Evolutionary conservation across 1,140 invertebrate species (phyloP).

Genomic region (Linepithema humile): DNA sequence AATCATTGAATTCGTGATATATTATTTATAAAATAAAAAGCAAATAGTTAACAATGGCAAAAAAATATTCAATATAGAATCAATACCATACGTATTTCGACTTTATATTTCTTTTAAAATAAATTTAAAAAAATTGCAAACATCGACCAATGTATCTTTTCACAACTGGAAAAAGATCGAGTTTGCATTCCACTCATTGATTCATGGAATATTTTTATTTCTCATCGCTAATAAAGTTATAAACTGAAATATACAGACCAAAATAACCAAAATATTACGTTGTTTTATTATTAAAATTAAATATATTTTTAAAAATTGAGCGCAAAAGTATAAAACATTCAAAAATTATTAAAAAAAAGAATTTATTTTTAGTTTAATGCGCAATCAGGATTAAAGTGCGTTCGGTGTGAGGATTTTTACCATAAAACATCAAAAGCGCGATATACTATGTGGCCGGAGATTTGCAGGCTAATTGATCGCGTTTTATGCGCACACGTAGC

Average conservation of each 20-base stretch:
- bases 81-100: not conserved
- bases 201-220: slow-evolving; percentile 1
- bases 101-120: not conserved
- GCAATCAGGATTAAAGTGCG: not conserved
- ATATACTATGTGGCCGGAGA: not conserved
- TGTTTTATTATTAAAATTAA: not conserved
- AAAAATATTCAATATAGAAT: not conserved
- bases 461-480: slow-evolving; percentile 44
- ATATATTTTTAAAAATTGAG: not conserved
- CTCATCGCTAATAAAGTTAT: not conserved
- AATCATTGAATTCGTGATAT: not conserved
- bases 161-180: not conserved
- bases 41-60: not conserved
- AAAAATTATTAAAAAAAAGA: slow-evolving; percentile 12
- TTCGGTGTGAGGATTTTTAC: not conserved
- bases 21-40: not conserved
- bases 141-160: not conserved
- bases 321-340: no score
- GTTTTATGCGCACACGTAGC: slow-evolving; percentile 3
- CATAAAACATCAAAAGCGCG: slow-evolving; percentile 28
- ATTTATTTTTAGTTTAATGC: slow-evolving; percentile 7
- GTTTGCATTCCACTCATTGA: not conserved
- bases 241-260: no score
- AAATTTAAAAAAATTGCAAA: not conserved
- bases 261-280: not conserved